Base-by-base conservation (phyloP, 2,797 vertebrate genomes). In the Aplochiton taeniatus region DNA sequence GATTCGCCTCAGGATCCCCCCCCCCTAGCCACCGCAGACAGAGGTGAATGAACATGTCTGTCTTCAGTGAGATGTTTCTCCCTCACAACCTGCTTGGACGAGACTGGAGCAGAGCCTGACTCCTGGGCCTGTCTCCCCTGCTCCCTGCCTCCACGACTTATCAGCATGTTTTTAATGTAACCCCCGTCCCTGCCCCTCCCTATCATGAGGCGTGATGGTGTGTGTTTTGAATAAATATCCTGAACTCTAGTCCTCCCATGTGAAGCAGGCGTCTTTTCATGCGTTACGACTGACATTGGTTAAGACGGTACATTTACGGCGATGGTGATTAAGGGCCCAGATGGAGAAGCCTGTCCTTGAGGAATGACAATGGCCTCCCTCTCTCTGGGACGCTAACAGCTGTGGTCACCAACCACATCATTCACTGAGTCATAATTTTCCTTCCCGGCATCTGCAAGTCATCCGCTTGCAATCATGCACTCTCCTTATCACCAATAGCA, bases 41-140 rank as follows among this genome's bases (percentile, higher is more conserved):
- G 83, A 80, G 78, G 83, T 88, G 89, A 90, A 89, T 88, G 89
- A 89, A 88, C 87, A 87, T 75, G 84, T 87, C 87, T 89, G 87
- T 87, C 86, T 86, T 84, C 82, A 59, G 83, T 5, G 74, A 85
- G 82, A 83, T 71, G 51, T 74, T 75, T 72, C 76, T 80, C 76
- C 80, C 76, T 16, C 77, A 73, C 63, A 68, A 74, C 76, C 72
- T 73, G 82, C 79, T 68, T 80, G 72, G 75, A 80, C 61, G 11
- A 16, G 53, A 14, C 19, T 45, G 42, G 10, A 63, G 20, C 41
- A 51, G 19, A 44, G 11, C 20, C 12, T 16, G 17, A 63, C 41
- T 6, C 16, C 1, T 11, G 42, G 9, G n/a, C 56, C 56, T 44
- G n/a, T 44, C 43, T 16, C 20, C 59, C 19, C 20, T 61, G 8